Percentiles rank a stretch among this genome's conserved stretches.
phyloP scores from a whole-genome alignment of 2,888 invertebrate species.

The Bombyx huttoni region DNA sequence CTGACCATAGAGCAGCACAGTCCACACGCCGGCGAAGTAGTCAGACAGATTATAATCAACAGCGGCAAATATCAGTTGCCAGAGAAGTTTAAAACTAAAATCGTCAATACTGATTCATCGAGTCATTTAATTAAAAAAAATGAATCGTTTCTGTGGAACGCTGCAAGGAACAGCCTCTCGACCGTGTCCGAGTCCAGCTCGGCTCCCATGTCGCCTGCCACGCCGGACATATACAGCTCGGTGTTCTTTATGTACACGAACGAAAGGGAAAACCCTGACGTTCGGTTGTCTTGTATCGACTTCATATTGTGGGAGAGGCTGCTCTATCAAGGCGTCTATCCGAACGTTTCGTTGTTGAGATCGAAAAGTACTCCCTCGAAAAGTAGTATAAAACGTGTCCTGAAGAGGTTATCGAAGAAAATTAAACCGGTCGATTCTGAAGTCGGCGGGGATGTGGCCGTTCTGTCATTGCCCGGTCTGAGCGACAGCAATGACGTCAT shows the following conservation, averaged over 20 bases:
- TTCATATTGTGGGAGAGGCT: constrained; percentile 59
- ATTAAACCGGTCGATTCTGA: constrained; percentile 28
- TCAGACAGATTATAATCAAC: constrained; percentile 39
- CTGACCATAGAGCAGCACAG: constrained; percentile 16
- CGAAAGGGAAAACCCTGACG: constrained; percentile 26
- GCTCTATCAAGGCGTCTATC: constrained; percentile 38
- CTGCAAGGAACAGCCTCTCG: constrained; percentile 33
- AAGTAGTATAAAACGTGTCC: constrained; percentile 33
- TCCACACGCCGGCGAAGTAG: constrained; percentile 33
- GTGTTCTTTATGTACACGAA: constrained; percentile 54
- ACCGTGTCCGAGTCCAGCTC: constrained; percentile 48
- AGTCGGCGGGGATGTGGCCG: constrained; percentile 39
- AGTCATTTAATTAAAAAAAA: constrained; percentile 27
- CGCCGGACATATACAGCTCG: constrained; percentile 51
- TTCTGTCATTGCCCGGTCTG: constrained; percentile 45
- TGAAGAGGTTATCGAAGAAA: constrained; percentile 36
- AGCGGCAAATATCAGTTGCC: constrained; percentile 37
- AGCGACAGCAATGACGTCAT: constrained; percentile 39
- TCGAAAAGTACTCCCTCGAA: constrained; percentile 35
- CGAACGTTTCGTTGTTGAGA: constrained; percentile 41
- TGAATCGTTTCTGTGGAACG: constrained; percentile 46
- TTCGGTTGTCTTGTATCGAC: constrained; percentile 43
- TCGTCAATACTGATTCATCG: constrained; percentile 25
- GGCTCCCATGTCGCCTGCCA: constrained; percentile 23
- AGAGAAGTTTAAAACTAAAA: constrained; percentile 33